These are phyloP conservation scores for Forbesichthys agassizii DNA, from an alignment of 2,113 vertebrate species.

Conservation along the genomic window DNA sequence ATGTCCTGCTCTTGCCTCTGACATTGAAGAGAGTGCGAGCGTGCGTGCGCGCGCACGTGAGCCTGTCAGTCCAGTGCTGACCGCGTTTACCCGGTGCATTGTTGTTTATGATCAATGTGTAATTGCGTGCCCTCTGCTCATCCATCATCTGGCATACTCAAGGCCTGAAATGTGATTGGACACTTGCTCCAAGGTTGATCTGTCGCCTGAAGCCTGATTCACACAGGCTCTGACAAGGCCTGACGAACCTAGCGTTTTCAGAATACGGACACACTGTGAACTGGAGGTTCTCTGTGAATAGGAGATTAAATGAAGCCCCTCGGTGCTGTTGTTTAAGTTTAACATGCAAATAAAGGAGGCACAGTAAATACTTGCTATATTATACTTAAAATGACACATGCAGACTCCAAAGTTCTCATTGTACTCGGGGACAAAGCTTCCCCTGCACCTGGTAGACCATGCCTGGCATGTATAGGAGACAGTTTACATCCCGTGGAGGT, in stretches of 20 bases:
- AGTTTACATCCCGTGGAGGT: conserved; percentile 62
- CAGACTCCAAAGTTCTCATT: background rate
- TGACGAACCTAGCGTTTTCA: background rate
- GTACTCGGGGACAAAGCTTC: conserved; percentile 39
- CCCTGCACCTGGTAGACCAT: conserved; percentile 32
- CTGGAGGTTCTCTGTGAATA: background rate
- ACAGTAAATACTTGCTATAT: background rate
- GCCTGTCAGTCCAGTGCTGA: conserved; percentile 31
- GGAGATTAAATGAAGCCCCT: background rate
- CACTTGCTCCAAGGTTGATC: conserved; percentile 45
- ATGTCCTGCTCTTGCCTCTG: conserved; percentile 2
- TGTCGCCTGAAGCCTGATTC: conserved; percentile 51
- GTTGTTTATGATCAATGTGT: conserved; percentile 51
- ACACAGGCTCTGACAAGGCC: conserved; percentile 55
- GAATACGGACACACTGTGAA: background rate
- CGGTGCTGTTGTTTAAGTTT: background rate
- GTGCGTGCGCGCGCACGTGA: conserved; percentile 1
- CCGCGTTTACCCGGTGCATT: conserved; percentile 36
- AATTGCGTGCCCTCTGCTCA: conserved; percentile 41
- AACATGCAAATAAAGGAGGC: conserved; percentile 16
- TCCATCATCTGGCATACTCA: conserved; percentile 57
- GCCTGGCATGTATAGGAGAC: conserved; percentile 50
- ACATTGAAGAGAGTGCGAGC: conserved; percentile 19
- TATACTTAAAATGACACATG: conserved; percentile 27
- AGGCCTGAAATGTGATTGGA: conserved; percentile 61